These are phyloP conservation scores for Mycteria americana DNA, from an alignment of 2,797 vertebrate genomes.

Conservation along the genomic window DNA sequence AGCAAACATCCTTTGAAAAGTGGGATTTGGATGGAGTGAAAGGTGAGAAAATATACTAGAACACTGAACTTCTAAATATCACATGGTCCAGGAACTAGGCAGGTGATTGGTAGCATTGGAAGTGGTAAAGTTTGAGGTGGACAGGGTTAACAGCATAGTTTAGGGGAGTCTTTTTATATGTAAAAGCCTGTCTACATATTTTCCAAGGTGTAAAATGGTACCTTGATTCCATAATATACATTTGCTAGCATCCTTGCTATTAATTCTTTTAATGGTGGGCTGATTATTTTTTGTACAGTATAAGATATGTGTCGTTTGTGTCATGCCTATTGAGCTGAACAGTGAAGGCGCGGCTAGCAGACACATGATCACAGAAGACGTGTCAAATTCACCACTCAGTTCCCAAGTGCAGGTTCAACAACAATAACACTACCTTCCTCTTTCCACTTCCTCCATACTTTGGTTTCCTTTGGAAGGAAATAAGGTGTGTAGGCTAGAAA, in stretches of 20 bases:
- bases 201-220: not conserved
- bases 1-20: not conserved
- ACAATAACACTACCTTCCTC: not conserved
- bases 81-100: not conserved
- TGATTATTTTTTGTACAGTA: not conserved
- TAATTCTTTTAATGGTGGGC: not conserved
- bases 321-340: not conserved
- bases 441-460: not conserved
- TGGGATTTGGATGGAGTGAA: not conserved
- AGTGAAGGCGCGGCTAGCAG: not conserved
- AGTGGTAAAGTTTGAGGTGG: not conserved
- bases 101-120: not conserved
- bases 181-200: not conserved
- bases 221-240: not conserved
- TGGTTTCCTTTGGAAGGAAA: not conserved
- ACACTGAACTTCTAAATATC: not conserved
- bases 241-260: not conserved
- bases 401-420: not conserved
- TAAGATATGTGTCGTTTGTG: not conserved
- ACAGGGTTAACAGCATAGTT: not conserved
- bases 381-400: not conserved
- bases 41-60: not conserved
- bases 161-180: not conserved
- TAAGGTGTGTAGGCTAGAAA: not conserved
- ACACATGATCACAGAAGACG: not conserved